Base-by-base conservation (phyloP, 2,113 vertebrate species). In the Otocyon megalotis region DNA sequence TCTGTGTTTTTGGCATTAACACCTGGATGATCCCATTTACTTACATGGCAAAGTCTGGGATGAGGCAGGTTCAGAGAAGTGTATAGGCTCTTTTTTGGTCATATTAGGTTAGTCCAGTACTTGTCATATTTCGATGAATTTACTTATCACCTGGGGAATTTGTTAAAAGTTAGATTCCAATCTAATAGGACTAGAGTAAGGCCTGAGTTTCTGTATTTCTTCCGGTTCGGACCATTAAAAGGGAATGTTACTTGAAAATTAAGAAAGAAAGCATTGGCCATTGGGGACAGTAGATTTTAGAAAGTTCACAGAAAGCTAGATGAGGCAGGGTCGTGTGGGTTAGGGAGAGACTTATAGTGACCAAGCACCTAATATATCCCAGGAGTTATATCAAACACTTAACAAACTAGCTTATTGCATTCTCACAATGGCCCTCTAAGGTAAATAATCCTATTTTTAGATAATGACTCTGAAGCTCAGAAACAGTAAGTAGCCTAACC, bases 81-180 rank as follows among this genome's bases (percentile, higher is more conserved):
- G 7, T n/a, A 30, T 79, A 50, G 56, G 67, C 19, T 90, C 32
- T 87, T 26, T 85, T 86, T 72, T 67, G 26, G 13, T 28, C 9
- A 32, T 82, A 13, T 81, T 93, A 67, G 37, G 20, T 86, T 85
- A 60, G 32, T 90, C 58, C 13, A 72, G n/a, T 80, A 80, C 43
- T 95, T 63, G 62, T 92, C 71, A 80, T 58, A 50, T 77, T 89
- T 93, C 13, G 17, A 35, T 67, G 30, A 63, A 71, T 28, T 91
- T 90, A 48, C 2, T 67, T 53, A 60, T 94, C 37, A 86, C 20
- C 26, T 86, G 53, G 65, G 35, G 4, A 81, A 56, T 77, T 76
- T 62, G 28, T 96, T 85, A 37, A 74, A 94, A 92, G 32, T 92
- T 56, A 74, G 35, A 83, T 86, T 95, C 13, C 56, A 85, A 12